Evolutionary conservation across 2,113 vertebrate genomes (phyloP), one percentile per base, ranked within the genome.

Genomic region (Clarias magur): DNA sequence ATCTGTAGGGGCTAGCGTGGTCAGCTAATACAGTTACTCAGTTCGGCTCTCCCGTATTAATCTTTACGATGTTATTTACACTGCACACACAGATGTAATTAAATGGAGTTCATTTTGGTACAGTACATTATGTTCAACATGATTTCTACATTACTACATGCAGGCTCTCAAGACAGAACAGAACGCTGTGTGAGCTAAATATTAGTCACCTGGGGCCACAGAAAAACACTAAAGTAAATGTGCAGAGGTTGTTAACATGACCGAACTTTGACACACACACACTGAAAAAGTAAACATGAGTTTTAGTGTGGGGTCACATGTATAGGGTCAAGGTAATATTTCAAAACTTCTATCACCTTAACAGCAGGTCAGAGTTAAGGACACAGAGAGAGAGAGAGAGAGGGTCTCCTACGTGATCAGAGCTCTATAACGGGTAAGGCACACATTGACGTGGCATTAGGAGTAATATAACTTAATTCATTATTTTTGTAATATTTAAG

Each of bases 171-270:
- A 54, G 53, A 59, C 11, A 12, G 21, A 72, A 38, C 56, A 53
- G 56, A 48, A 73, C 38, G 23, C 19, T 38, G 19, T 59, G 57
- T 73, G 76, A 86, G 63, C 68, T 70, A 12, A 81, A 62, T 72
- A 56, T 62, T 38, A 34, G 53, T 68, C 17, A 48, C 6, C 23
- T 48, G 62, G 53, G 16, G 30, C 21, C 53, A 76, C 56, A 81
- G 27, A 10, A 72, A 59, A 72, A 65, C 63, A 59, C 12, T 25
- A 87, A 54, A 62, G 56, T 76, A 84, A 88, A 87, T 89, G 27
- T 75, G 81, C 80, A 89, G 30, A 23, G 83, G 85, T 81, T 83
- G 81, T 88, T 86, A 72, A 86, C 76, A 85, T 85, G 23, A 27
- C 42, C 85, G 87, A 86, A 63, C 70, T 38, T 83, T 79, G 72